Percentiles rank a stretch among this genome's conserved stretches.
These are phyloP conservation scores for Corythoichthys haematopterus DNA, from an alignment of 2,113 vertebrate species.

Conservation along the genomic window DNA sequence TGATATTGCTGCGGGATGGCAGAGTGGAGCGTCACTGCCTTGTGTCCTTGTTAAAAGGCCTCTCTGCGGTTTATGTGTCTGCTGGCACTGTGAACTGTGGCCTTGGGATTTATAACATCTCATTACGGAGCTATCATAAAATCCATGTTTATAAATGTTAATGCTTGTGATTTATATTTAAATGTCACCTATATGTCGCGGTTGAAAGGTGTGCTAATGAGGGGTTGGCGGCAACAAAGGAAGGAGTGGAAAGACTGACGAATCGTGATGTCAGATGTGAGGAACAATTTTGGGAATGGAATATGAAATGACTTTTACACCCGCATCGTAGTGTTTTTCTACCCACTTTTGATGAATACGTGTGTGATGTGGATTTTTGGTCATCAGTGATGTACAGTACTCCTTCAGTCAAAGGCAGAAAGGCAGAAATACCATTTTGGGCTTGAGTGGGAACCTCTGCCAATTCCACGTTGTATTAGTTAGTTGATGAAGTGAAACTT, in stretches of 20 bases:
- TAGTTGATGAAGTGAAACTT: constrained; percentile 22
- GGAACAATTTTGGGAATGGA: constrained; percentile 12
- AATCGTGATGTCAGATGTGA: constrained; percentile 22
- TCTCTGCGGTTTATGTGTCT: constrained; percentile 45
- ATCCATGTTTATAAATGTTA: constrained; percentile 61
- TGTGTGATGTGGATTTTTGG: constrained; percentile 27
- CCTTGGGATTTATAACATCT: constrained; percentile 55
- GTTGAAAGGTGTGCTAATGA: constrained; percentile 52
- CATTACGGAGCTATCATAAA: constrained; percentile 58
- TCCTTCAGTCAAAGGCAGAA: constrained; percentile 23
- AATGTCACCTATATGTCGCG: constrained; percentile 52
- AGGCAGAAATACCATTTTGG: constrained; percentile 23
- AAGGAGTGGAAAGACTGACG: constrained; percentile 1
- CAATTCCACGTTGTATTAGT: constrained; percentile 40
- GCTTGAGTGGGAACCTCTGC: constrained; percentile 20
- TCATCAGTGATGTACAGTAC: constrained; percentile 40
- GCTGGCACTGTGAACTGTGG: constrained; percentile 36
- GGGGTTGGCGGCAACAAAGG: neutral
- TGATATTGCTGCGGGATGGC: constrained; percentile 6
- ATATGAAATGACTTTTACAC: constrained; percentile 38
- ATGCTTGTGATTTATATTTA: constrained; percentile 55
- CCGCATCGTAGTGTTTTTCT: constrained; percentile 28
- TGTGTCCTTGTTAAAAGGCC: constrained; percentile 52
- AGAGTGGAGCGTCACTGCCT: constrained; percentile 2
- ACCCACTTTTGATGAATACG: constrained; percentile 37